Conservation (phyloP, 2,113 vertebrate genomes). For the Strigops habroptila region DNA sequence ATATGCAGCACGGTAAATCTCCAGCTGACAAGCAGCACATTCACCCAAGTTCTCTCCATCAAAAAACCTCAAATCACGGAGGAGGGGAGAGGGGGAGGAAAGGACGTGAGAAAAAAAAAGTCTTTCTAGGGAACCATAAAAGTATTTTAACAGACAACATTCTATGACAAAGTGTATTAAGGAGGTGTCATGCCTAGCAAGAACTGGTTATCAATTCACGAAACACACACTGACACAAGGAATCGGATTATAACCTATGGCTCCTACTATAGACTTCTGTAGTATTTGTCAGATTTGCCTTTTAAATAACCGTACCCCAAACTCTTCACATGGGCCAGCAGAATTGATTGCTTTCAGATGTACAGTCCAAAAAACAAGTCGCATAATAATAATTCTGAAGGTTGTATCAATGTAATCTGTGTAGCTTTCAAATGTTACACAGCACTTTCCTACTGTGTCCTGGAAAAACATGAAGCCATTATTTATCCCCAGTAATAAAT, state of each 20-base stretch:
- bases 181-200: neutral
- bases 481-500: slow-evolving; percentile 8
- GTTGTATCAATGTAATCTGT: neutral
- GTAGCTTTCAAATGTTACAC: neutral
- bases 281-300: neutral
- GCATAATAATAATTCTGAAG: neutral
- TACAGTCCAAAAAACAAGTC: neutral
- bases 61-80: neutral
- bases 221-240: neutral
- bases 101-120: neutral
- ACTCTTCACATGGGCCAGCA: neutral
- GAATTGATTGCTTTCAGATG: neutral
- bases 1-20: neutral
- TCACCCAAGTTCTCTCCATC: neutral
- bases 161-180: neutral
- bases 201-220: neutral
- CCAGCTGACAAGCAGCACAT: neutral
- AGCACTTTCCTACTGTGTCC: neutral
- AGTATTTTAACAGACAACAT: neutral
- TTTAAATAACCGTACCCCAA: neutral
- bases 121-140: neutral
- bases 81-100: neutral
- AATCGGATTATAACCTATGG: neutral
- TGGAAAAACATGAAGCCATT: slow-evolving; percentile 25
- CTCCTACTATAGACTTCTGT: neutral